A percentile compares a stretch with the other conserved stretches of the same genome.
Evolutionary conservation across 2,888 invertebrate species (phyloP).

Genomic region (Lycia hirtaria): DNA sequence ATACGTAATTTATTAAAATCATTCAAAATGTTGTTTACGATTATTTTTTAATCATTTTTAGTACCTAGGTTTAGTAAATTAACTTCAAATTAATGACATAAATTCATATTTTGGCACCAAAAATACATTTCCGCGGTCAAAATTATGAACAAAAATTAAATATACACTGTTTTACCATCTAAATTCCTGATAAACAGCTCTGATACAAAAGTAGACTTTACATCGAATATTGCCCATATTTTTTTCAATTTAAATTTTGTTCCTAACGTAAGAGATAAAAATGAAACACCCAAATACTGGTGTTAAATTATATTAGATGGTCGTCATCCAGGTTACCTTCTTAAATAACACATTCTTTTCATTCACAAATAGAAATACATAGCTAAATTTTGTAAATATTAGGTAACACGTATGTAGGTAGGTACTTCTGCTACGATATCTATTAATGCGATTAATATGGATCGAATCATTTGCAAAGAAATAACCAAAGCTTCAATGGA

Average conservation of each 20-base stretch:
- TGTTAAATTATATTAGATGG: slow-evolving; percentile 78
- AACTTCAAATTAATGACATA: too few relatives aligned
- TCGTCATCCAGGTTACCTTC: slow-evolving; percentile 61
- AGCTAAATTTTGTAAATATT: slow-evolving; percentile 18
- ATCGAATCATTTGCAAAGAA: slow-evolving; percentile 18
- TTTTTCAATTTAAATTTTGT: background rate
- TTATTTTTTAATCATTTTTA: too few relatives aligned
- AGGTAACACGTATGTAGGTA: slow-evolving; percentile 6
- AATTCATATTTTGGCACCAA: too few relatives aligned
- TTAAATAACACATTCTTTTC: slow-evolving; percentile 50
- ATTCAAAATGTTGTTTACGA: too few relatives aligned
- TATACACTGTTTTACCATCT: too few relatives aligned
- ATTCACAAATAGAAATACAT: slow-evolving; percentile 45
- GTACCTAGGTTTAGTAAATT: too few relatives aligned
- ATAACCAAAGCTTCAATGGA: slow-evolving; percentile 11
- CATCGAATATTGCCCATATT: too few relatives aligned
- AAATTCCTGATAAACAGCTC: too few relatives aligned
- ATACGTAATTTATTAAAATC: too few relatives aligned
- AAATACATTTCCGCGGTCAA: too few relatives aligned
- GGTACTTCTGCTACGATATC: slow-evolving; percentile 28
- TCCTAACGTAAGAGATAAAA: background rate
- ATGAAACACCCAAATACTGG: slow-evolving; percentile 56
- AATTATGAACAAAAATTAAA: too few relatives aligned
- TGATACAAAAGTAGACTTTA: too few relatives aligned
- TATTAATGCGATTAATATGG: slow-evolving; percentile 43